Evolutionary conservation across 2,113 vertebrate species (phyloP).

Genomic region (Poeciliopsis turrubarensis): DNA sequence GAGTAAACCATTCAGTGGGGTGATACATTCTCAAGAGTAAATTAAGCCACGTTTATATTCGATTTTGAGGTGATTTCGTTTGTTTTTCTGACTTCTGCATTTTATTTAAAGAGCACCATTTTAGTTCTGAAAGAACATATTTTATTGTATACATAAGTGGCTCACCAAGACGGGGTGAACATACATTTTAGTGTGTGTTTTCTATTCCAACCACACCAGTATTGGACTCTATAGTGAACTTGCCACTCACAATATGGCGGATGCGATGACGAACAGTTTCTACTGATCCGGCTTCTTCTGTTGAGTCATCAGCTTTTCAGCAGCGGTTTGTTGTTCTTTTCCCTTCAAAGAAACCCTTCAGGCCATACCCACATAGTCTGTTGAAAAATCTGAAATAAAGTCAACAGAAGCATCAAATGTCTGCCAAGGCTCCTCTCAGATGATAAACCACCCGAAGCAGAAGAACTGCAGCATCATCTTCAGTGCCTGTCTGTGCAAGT

Average conservation of each 20-base stretch:
- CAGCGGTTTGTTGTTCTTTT: background rate
- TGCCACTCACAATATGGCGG: background rate
- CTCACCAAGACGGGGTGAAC: too few relatives aligned
- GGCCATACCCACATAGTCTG: constrained; percentile 75
- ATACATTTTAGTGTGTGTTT: too few relatives aligned
- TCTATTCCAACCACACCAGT: too few relatives aligned
- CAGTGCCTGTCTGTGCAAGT: constrained; percentile 4
- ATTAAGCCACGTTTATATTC: too few relatives aligned
- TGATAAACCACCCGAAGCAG: constrained; percentile 82
- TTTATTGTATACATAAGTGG: too few relatives aligned
- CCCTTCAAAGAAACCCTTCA: constrained; percentile 45
- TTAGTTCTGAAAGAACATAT: too few relatives aligned
- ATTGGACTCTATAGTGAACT: background rate
- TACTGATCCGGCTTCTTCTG: background rate
- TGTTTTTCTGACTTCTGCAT: too few relatives aligned
- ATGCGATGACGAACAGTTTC: background rate
- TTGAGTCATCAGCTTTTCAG: background rate
- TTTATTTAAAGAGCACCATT: too few relatives aligned
- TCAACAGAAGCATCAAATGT: constrained; percentile 64
- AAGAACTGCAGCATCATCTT: constrained; percentile 74
- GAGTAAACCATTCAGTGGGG: too few relatives aligned
- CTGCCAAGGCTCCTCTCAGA: constrained; percentile 77
- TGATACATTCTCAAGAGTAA: too few relatives aligned
- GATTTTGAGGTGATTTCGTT: too few relatives aligned
- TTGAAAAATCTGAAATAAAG: constrained; percentile 64